Evolutionary conservation across 1,140 invertebrate genomes (phyloP), one percentile per base, ranked within the genome.

Genomic region (Callitettix versicolor): DNA sequence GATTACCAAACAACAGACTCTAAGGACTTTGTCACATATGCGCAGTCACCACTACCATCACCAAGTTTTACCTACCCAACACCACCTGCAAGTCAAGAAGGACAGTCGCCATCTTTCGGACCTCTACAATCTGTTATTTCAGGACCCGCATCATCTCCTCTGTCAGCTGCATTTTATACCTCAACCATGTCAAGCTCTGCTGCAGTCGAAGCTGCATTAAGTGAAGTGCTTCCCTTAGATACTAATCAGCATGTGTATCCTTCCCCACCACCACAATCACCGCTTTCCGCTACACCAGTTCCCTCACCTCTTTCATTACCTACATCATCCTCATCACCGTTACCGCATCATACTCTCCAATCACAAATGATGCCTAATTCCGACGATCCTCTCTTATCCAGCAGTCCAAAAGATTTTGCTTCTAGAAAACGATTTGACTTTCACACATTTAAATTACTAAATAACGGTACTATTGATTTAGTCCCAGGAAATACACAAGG

Each of bases 281-380:
- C 71, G 6, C 61, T 79, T 30, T 77, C 77, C 6, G 73, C 79
- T 11, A 80, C 79, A 0, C 77, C 79, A 15, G 75, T 78, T 2
- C 76, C 77, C 2, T 80, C 78, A 6, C 78, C 79, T 0, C 60
- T 79, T 11, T 77, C 64, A 14, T 53, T 66, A 18, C 75, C 76
- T 7, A 69, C 73, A 3, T 71, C 73, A n/a, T 74, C 76, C 2
- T 70, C 76, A 11, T 78, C 77, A 0, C 76, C 77, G 0, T 70
- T 76, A 30, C 71, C 77, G 0, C 74, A 78, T 62, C 72, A 76
- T 51, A 70, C 73, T 0, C 65, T 84, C 2, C 81, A 84, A 62
- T 81, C 76, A 34, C 81, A 84, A 64, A 85, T 86, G 83, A 86
- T 89, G 84, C 79, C 86, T 6, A 89, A 88, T 65, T 89, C 86